A percentile compares a stretch with the other conserved stretches of the same genome.
These are phyloP conservation scores for Scylla paramamosain DNA, from an alignment of 1,140 invertebrate genomes.

Conservation along the genomic window DNA sequence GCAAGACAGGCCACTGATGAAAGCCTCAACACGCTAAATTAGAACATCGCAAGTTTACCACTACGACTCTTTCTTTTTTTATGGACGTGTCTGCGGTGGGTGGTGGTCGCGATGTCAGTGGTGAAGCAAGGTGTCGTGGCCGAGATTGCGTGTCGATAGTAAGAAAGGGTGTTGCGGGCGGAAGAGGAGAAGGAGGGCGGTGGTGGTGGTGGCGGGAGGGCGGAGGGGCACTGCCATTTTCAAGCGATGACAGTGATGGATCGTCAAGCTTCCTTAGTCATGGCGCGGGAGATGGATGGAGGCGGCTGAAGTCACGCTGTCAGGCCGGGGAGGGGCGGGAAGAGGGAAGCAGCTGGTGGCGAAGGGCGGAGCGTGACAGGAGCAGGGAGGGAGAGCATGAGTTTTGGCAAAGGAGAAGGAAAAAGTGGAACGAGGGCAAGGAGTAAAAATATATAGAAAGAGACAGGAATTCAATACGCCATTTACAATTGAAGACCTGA, in stretches of 20 bases:
- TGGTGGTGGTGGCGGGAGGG: neutral
- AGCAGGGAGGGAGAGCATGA: neutral
- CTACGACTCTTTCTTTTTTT: too few species aligned
- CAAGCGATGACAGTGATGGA: slow-evolving; percentile 10
- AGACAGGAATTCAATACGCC: too few species aligned
- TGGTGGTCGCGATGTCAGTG: too few species aligned
- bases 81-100: too few species aligned
- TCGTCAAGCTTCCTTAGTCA: neutral
- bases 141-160: neutral
- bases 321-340: neutral
- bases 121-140: neutral
- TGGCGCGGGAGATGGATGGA: neutral
- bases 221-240: neutral
- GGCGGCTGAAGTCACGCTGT: neutral
- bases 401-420: neutral
- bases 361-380: neutral
- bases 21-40: too few species aligned
- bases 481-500: too few species aligned
- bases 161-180: neutral
- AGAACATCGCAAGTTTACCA: too few species aligned
- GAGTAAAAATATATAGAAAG: neutral
- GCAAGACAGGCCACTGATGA: too few species aligned
- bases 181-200: neutral
- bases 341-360: neutral
- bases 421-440: neutral